Percentiles rank a stretch among this genome's conserved stretches.
Conservation (phyloP, 2,797 vertebrate species). For the Toxotes lorentzi region DNA sequence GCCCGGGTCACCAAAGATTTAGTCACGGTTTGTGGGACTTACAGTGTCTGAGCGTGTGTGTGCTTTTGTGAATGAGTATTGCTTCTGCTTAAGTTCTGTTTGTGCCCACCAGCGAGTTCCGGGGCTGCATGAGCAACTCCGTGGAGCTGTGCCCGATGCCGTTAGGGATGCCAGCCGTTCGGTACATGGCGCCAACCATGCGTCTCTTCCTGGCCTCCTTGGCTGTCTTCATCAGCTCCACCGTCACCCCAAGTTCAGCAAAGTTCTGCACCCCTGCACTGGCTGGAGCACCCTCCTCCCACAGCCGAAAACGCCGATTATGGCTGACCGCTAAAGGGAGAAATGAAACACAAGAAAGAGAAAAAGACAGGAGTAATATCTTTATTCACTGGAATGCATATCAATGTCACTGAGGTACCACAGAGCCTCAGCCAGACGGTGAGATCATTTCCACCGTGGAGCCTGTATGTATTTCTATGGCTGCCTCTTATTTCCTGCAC, state of each 20-base stretch:
- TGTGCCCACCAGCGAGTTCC: conserved; percentile 82
- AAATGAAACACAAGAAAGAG: conserved; percentile 63
- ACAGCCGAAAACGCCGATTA: conserved; percentile 84
- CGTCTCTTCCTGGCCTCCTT: conserved; percentile 85
- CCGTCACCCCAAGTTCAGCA: conserved; percentile 85
- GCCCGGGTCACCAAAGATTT: conserved; percentile 53
- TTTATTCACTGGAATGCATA: conserved; percentile 68
- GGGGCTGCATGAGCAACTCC: conserved; percentile 83
- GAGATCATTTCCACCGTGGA: conserved; percentile 79
- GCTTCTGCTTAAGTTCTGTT: conserved; percentile 33
- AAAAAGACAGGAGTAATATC: conserved; percentile 67
- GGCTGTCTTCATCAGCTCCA: conserved; percentile 85
- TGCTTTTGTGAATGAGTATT: conserved; percentile 36
- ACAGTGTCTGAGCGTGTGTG: conserved; percentile 58
- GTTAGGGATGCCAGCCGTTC: conserved; percentile 84
- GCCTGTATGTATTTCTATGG: conserved; percentile 62
- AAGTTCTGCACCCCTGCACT: conserved; percentile 85
- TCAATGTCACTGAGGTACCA: conserved; percentile 75
- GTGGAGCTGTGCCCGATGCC: conserved; percentile 89
- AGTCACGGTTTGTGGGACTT: conserved; percentile 54
- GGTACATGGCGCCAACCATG: conserved; percentile 82
- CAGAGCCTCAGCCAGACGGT: conserved; percentile 73
- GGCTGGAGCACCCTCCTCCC: conserved; percentile 83
- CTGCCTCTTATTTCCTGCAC: conserved; percentile 68
- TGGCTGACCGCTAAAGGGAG: conserved; percentile 83